Evolutionary conservation across 2,797 vertebrate species (phyloP).

Genomic region (Staurois parvus): DNA sequence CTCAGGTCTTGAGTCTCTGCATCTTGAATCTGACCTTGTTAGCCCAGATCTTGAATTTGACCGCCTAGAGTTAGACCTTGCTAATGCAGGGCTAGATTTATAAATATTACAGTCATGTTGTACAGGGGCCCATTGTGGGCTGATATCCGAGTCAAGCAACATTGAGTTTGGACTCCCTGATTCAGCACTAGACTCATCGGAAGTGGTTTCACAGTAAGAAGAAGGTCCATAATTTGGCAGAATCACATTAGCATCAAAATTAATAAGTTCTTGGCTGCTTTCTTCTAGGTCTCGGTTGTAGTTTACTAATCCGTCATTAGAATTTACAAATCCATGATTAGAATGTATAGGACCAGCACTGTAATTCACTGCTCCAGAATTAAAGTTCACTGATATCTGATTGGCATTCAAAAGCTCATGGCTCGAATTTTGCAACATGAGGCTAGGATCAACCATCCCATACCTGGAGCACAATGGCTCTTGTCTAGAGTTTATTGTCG

Average conservation of each 20-base stretch:
- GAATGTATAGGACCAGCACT: not conserved
- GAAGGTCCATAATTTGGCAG: slow-evolving; percentile 3
- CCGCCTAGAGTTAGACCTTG: slow-evolving; percentile 11
- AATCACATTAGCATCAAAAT: slow-evolving; percentile 11
- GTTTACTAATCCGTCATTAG: not conserved
- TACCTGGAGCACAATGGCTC: not conserved
- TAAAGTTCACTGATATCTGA: slow-evolving; percentile 30
- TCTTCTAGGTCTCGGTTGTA: not conserved
- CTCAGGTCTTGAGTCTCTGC: not conserved
- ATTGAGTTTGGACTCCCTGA: slow-evolving; percentile 6
- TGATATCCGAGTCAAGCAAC: slow-evolving; percentile 1
- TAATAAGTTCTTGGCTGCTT: slow-evolving; percentile 15
- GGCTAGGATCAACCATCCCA: not conserved
- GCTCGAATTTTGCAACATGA: not conserved
- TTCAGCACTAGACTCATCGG: not conserved
- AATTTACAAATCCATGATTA: not conserved
- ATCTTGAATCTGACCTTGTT: not conserved
- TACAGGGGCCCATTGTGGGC: slow-evolving; percentile 1
- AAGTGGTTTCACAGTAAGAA: not conserved
- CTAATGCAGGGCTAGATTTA: slow-evolving; percentile 14
- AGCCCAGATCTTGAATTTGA: not conserved
- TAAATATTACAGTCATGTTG: not conserved
- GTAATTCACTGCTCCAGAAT: slow-evolving; percentile 10
- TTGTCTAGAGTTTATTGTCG: not conserved
- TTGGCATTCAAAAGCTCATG: slow-evolving; percentile 6